These are phyloP conservation scores for Todiramphus chloris DNA, from an alignment of 2,113 vertebrate species.

Conservation along the genomic window DNA sequence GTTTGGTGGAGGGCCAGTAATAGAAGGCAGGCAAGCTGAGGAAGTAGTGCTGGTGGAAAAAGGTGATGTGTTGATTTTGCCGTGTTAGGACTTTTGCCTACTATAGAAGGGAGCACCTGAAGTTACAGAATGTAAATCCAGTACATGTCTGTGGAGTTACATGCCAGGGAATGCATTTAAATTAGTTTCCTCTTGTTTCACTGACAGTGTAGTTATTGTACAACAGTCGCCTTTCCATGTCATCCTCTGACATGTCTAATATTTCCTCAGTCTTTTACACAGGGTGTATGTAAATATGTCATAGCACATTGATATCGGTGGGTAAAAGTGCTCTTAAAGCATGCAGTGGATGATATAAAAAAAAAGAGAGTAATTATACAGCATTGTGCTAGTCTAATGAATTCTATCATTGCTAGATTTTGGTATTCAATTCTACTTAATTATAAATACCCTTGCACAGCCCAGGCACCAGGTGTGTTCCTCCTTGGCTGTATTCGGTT, in stretches of 20 bases:
- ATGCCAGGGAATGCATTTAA: neutral
- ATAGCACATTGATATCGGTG: neutral
- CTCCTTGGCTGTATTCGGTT: slow-evolving; percentile 19
- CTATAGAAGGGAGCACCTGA: neutral
- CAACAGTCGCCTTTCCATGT: slow-evolving; percentile 12
- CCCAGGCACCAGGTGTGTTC: slow-evolving; percentile 53
- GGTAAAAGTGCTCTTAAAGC: slow-evolving; percentile 24
- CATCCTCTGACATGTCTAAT: slow-evolving; percentile 14
- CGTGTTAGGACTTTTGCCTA: neutral
- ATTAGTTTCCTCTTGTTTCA: neutral
- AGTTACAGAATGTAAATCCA: neutral
- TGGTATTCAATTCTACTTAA: slow-evolving; percentile 47
- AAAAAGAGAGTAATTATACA: slow-evolving; percentile 39
- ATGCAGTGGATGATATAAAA: neutral
- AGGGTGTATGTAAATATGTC: slow-evolving; percentile 3
- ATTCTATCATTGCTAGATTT: slow-evolving; percentile 50
- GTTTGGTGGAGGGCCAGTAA: neutral
- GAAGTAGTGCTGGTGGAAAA: neutral
- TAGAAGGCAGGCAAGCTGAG: neutral
- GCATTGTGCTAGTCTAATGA: slow-evolving; percentile 48
- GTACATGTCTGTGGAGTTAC: neutral
- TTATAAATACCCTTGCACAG: slow-evolving; percentile 38
- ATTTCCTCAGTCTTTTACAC: slow-evolving; percentile 5
- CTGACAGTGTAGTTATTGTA: slow-evolving; percentile 6
- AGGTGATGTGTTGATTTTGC: neutral